A percentile compares a stretch with the other conserved stretches of the same genome.
phyloP scores from a whole-genome alignment of 2,113 vertebrate genomes.

The Castor canadensis region DNA sequence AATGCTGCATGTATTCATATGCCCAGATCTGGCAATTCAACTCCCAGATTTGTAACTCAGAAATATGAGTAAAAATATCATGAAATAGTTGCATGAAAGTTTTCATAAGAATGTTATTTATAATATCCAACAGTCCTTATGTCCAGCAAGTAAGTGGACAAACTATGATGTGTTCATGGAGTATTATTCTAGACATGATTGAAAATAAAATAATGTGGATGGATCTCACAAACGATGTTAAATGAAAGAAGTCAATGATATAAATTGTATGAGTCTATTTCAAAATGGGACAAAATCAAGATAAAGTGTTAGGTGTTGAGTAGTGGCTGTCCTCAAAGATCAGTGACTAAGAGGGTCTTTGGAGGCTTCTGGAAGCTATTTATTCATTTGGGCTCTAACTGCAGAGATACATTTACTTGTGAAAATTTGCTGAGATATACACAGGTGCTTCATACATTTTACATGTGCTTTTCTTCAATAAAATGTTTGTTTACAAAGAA shows the following conservation, averaged over 20 bases:
- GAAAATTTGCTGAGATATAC: neutral
- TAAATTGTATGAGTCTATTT: neutral
- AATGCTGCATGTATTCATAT: neutral
- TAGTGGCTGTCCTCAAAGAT: neutral
- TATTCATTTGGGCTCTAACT: neutral
- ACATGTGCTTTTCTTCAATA: neutral
- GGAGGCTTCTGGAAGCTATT: neutral
- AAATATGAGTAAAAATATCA: neutral
- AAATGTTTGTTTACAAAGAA: neutral
- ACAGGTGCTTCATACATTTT: neutral
- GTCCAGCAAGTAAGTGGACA: neutral
- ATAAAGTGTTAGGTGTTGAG: neutral
- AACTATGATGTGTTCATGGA: neutral
- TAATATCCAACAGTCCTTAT: neutral
- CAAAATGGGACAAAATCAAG: slow-evolving; percentile 6
- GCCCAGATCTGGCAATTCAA: neutral
- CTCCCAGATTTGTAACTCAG: neutral
- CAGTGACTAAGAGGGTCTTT: neutral
- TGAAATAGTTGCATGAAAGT: neutral
- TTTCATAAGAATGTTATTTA: neutral
- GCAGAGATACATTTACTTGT: neutral
- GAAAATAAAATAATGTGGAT: neutral
- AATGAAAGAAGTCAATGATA: neutral
- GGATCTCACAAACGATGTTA: neutral
- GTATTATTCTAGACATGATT: neutral